A percentile compares a stretch with the other conserved stretches of the same genome.
Conservation (phyloP, 2,113 vertebrate species). For the Mormyrus lacerda region DNA sequence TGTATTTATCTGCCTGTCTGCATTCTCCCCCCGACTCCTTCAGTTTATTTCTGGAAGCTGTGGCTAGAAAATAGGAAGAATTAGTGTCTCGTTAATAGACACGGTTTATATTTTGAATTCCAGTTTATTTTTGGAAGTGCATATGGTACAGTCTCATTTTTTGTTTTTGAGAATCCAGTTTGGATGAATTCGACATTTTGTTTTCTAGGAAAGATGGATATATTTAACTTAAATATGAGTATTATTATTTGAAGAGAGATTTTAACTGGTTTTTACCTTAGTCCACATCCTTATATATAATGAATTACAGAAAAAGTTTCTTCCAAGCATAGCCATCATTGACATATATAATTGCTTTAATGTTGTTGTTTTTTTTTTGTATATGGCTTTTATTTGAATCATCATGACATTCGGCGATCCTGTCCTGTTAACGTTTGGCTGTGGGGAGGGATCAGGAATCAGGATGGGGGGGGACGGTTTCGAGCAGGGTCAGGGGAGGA, state of each 20-base stretch:
- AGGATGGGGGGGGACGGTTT: background rate
- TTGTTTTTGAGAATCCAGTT: background rate
- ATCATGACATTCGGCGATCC: background rate
- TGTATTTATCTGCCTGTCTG: constrained; percentile 29
- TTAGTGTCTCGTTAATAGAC: background rate
- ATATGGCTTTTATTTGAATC: background rate
- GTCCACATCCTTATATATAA: background rate
- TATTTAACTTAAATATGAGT: background rate
- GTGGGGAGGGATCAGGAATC: background rate
- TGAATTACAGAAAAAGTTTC: constrained; percentile 1
- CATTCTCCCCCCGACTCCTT: background rate
- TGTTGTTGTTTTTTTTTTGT: background rate
- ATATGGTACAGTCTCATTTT: background rate
- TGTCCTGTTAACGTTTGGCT: background rate
- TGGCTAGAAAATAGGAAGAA: background rate
- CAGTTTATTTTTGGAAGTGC: background rate
- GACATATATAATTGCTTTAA: background rate
- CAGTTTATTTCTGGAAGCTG: constrained; percentile 8
- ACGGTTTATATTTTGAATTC: background rate
- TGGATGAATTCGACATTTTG: background rate
- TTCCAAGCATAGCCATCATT: background rate
- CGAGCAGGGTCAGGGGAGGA: constrained; percentile 14
- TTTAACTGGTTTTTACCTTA: background rate
- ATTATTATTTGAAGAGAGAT: background rate
- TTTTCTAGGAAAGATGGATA: background rate